Evolutionary conservation across 2,888 invertebrate species (phyloP).

Genomic region (Deroplatys truncata): DNA sequence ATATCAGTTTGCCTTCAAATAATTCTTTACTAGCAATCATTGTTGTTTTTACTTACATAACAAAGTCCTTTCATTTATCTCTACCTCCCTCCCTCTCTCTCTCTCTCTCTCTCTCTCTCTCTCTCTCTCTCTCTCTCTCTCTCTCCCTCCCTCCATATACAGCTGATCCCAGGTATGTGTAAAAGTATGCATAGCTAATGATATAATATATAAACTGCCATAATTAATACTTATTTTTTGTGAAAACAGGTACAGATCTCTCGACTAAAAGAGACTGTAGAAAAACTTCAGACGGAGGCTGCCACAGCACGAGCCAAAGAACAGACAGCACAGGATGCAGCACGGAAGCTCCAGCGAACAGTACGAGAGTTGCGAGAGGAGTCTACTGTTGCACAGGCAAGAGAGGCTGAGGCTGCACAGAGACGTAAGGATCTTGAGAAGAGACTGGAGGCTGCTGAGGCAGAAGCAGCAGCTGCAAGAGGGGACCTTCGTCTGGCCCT

Average conservation of each 20-base stretch:
- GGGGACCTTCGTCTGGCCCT: constrained; percentile 84
- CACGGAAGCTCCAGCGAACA: constrained; percentile 68
- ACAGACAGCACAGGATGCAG: constrained; percentile 70
- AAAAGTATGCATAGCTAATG: too few relatives aligned
- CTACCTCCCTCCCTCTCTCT: too few relatives aligned
- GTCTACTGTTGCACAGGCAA: constrained; percentile 61
- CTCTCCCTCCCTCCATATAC: too few relatives aligned
- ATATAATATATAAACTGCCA: not conserved
- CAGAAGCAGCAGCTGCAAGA: constrained; percentile 65
- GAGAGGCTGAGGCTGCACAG: constrained; percentile 70
- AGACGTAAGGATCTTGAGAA: constrained; percentile 74
- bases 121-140: too few relatives aligned
- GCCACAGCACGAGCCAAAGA: constrained; percentile 67
- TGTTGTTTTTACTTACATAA: too few relatives aligned
- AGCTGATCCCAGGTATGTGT: too few relatives aligned
- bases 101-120: too few relatives aligned
- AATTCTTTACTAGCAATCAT: too few relatives aligned
- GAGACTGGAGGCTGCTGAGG: constrained; percentile 63
- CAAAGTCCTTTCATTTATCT: too few relatives aligned
- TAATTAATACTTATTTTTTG: not conserved
- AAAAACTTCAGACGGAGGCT: constrained; percentile 69
- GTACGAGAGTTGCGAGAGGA: constrained; percentile 76
- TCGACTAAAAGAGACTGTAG: constrained; percentile 67
- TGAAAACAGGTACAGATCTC: constrained; percentile 52
- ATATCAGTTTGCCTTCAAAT: too few relatives aligned